Base-by-base conservation (phyloP, 2,797 vertebrate species). In the Chelidonichthys spinosus region DNA sequence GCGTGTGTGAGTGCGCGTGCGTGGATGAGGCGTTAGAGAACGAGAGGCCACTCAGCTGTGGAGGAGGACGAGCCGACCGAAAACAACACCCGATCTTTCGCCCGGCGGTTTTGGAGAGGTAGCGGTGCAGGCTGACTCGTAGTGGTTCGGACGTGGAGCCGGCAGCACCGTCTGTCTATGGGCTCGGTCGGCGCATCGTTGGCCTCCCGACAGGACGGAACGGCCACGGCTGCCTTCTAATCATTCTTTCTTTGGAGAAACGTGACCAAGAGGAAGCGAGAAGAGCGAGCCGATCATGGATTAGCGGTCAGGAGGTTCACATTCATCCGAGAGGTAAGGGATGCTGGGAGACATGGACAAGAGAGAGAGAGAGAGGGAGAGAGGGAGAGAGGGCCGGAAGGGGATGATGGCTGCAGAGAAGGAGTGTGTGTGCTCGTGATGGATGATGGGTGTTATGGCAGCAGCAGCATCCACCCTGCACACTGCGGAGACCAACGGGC, bases 261-360 rank as follows among this genome's bases (percentile, higher is more conserved):
- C 90, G 88, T 77, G 84, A 92, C 71, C 85, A 71, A 67, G 86
- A 85, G 76, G 78, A 52, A 59, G 74, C 74, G 56, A 59, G 33
- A 50, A 18, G 66, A 70, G 77, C 67, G 69, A 1, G 76, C 81
- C 46, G 85, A 91, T 82, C 85, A 95, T 95, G 94, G 94, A 95
- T 92, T 95, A 92, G 92, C 82, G 74, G 35, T 76, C 78, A 79
- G 74, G 83, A 69, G 70, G 53, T 25, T 25, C 25, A 83, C 89
- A 73, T 74, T 76, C 89, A 89, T 89, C 77, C 72, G 81, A 89
- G 81, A 94, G 94, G 94, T 94, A 81, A 91, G 90, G 42, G 56
- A 78, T 89, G 73, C 74, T 79, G 18, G 13, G 25, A 25, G 25
- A 25, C 25, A 25, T 25, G 25, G 25, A 25, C 25, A 25, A 25